A percentile compares a stretch with the other conserved stretches of the same genome.
Conservation (phyloP, 2,797 vertebrate species). For the Hapalemur alaotrensis region DNA sequence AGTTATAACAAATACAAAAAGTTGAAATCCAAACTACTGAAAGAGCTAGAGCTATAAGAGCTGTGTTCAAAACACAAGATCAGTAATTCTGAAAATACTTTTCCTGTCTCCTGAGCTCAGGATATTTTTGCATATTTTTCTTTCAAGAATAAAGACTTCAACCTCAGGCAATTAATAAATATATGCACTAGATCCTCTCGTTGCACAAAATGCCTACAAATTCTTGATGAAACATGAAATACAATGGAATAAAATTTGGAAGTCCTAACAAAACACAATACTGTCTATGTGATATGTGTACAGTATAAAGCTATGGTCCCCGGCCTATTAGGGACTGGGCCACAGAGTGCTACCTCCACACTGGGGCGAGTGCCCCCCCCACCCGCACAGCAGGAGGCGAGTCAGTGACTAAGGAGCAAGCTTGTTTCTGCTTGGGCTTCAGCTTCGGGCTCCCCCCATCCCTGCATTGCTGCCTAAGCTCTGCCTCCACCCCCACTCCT, state of each 20-base stretch:
- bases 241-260: background rate
- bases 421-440: too few relatives aligned
- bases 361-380: too few relatives aligned
- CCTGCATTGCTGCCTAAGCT: too few relatives aligned
- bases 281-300: background rate
- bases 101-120: background rate
- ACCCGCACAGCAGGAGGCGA: too few relatives aligned
- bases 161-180: background rate
- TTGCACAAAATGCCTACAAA: background rate
- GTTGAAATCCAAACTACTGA: background rate
- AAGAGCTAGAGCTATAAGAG: background rate
- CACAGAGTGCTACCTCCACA: too few relatives aligned
- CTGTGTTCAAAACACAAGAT: background rate
- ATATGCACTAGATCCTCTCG: background rate
- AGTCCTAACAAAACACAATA: background rate
- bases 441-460: too few relatives aligned
- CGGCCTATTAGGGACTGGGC: too few relatives aligned
- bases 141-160: background rate
- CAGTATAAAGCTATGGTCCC: background rate
- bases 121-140: background rate
- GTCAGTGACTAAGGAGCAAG: too few relatives aligned
- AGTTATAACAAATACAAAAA: background rate
- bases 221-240: constrained; percentile 7
- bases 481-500: too few relatives aligned
- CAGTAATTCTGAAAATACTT: background rate